Conservation (phyloP, 2,113 vertebrate species). For the Dipodomys spectabilis region DNA sequence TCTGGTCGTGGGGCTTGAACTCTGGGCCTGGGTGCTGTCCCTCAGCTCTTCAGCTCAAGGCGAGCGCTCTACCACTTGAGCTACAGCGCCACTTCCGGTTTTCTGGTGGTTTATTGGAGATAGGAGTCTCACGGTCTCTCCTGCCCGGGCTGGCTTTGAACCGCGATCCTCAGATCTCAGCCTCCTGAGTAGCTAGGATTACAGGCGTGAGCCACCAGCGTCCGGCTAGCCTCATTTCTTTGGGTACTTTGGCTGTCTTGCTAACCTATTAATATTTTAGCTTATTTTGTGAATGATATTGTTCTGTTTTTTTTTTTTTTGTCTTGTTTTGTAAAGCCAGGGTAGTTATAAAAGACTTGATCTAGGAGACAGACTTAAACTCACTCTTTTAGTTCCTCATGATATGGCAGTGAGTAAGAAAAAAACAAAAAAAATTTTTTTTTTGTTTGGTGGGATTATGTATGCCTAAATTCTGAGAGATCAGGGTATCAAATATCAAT, state of each 20-base stretch:
- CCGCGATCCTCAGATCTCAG: too few species aligned
- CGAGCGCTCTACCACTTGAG: too few species aligned
- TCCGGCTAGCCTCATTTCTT: constrained; percentile 10
- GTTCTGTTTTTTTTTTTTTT: constrained; percentile 19
- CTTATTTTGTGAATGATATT: constrained; percentile 16
- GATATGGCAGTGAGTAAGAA: constrained; percentile 22
- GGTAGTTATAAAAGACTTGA: constrained; percentile 39
- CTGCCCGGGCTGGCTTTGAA: too few species aligned
- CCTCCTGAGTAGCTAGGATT: too few species aligned
- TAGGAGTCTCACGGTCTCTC: too few species aligned
- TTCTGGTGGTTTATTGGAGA: too few species aligned
- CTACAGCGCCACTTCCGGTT: too few species aligned
- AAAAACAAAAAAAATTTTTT: too few species aligned
- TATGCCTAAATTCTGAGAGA: neutral
- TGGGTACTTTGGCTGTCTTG: neutral
- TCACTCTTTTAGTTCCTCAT: neutral
- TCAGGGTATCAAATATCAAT: neutral
- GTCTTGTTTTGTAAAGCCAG: neutral
- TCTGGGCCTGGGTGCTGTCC: too few species aligned
- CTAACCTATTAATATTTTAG: constrained; percentile 44
- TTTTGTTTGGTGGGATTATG: neutral
- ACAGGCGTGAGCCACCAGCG: too few species aligned
- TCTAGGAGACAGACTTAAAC: constrained; percentile 14
- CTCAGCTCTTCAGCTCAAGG: too few species aligned
- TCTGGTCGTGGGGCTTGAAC: too few species aligned